Evolutionary conservation across 2,797 vertebrate genomes (phyloP).

Genomic region (Prionace glauca): DNA sequence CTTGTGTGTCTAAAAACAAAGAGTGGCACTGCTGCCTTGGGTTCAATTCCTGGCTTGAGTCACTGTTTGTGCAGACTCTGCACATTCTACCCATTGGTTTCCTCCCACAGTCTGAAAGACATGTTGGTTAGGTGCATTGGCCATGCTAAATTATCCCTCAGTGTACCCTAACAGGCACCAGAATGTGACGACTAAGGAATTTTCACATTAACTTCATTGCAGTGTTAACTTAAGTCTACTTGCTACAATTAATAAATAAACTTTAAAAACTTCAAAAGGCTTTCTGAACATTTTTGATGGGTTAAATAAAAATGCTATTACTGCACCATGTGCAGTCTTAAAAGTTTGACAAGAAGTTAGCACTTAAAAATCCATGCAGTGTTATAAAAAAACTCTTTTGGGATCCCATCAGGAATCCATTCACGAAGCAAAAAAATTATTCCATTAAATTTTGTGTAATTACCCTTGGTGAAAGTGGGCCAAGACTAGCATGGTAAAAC

Average conservation of each 20-base stretch:
- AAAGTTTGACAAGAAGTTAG: not conserved
- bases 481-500: not conserved
- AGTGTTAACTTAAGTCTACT: too few relatives aligned
- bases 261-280: too few relatives aligned
- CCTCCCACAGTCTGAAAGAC: too few relatives aligned
- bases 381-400: not conserved
- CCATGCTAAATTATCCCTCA: too few relatives aligned
- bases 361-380: not conserved
- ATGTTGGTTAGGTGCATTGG: too few relatives aligned
- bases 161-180: too few relatives aligned
- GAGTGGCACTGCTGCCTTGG: not conserved
- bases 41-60: too few relatives aligned
- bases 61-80: too few relatives aligned
- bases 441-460: not conserved
- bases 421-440: not conserved
- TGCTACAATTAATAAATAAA: too few relatives aligned
- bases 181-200: too few relatives aligned
- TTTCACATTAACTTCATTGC: too few relatives aligned
- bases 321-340: not conserved
- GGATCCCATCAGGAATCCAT: not conserved
- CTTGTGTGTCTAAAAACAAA: not conserved
- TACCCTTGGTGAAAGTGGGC: not conserved
- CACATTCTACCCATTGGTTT: too few relatives aligned
- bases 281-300: not conserved
- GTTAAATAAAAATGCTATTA: not conserved